Evolutionary conservation across 1,140 invertebrate genomes (phyloP).

Genomic region (Polypedilum vanderplanki): DNA sequence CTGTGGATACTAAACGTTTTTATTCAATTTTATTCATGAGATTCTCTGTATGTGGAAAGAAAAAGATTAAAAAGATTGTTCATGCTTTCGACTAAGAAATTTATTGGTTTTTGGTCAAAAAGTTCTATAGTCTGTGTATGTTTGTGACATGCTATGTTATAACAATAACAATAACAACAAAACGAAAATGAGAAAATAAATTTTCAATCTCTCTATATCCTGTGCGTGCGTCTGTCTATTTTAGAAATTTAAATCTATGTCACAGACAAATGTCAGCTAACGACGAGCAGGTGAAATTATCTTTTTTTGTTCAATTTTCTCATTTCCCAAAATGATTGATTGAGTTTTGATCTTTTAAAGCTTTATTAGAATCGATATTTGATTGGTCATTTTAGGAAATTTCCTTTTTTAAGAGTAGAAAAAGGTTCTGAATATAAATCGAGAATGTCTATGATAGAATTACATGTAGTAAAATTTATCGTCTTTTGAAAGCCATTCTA

Average conservation of each 20-base stretch:
- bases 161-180: background rate
- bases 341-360: background rate
- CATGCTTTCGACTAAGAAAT: background rate
- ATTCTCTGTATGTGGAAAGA: background rate
- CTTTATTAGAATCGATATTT: background rate
- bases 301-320: background rate
- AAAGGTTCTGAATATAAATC: no score
- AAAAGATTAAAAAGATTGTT: background rate
- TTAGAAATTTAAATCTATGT: background rate
- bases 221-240: no score
- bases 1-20: background rate
- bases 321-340: background rate
- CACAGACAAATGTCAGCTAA: background rate
- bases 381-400: background rate
- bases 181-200: no score
- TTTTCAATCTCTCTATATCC: no score
- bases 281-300: background rate
- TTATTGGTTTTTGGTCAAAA: slow-evolving; percentile 9
- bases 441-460: no score
- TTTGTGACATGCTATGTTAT: background rate
- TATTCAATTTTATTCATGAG: background rate
- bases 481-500: no score
- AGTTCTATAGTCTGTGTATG: background rate
- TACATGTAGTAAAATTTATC: no score
- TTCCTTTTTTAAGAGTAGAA: background rate